Conservation (phyloP, 2,888 invertebrate species). For the Acronicta leporina region DNA sequence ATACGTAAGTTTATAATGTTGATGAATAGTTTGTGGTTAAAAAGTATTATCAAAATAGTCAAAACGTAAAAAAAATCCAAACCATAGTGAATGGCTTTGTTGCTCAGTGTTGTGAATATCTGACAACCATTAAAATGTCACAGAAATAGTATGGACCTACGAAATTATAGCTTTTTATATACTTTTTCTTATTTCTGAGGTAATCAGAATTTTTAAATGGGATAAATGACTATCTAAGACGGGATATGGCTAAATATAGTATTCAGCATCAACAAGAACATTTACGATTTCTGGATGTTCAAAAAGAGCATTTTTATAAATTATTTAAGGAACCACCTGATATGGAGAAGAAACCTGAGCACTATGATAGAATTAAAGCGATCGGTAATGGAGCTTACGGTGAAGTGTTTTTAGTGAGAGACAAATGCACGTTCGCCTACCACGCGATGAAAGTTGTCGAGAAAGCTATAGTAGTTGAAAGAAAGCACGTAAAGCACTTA, state of each 20-base stretch:
- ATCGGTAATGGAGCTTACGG: conserved; percentile 97
- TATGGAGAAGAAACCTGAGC: conserved; percentile 72
- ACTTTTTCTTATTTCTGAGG: conserved; percentile 59
- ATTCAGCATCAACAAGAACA: conserved; percentile 76
- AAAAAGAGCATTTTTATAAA: conserved; percentile 74
- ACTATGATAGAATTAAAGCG: conserved; percentile 93
- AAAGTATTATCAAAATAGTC: not conserved
- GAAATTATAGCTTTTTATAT: conserved; percentile 55
- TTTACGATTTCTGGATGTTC: conserved; percentile 73
- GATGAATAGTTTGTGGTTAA: not conserved
- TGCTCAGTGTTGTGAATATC: not conserved
- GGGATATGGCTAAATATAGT: conserved; percentile 76
- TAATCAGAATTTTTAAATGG: conserved; percentile 65
- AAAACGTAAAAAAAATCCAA: not conserved
- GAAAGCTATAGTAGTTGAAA: conserved; percentile 95
- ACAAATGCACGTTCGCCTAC: conserved; percentile 90
- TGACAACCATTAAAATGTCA: conserved; percentile 21
- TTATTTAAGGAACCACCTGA: conserved; percentile 59
- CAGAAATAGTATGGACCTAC: conserved; percentile 16
- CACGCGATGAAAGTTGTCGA: conserved; percentile 97
- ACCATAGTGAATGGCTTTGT: not conserved
- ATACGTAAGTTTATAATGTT: too few species aligned
- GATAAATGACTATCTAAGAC: conserved; percentile 51
- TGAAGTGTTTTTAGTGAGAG: conserved; percentile 93
- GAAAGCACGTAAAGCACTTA: conserved; percentile 96